Base-by-base conservation (phyloP, 2,797 vertebrate species). In the Micropoecilia bifurca region DNA sequence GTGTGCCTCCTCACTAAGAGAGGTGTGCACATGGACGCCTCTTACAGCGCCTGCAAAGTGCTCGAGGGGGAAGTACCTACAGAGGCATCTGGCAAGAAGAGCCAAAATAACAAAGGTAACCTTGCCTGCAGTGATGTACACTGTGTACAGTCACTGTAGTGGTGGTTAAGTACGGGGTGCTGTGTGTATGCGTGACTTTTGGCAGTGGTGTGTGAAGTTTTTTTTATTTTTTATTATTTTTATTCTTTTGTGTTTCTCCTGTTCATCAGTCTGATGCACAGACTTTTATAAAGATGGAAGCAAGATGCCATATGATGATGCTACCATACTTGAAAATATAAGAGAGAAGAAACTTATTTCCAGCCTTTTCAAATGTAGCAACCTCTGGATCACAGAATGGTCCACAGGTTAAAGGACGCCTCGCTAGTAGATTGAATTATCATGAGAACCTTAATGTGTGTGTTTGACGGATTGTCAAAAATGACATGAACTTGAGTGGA, bases 31-130 rank as follows among this genome's bases (percentile, higher is more conserved):
- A 66, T 16, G 45, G 25, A 73, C 83, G 85, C 81, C 80, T 88
- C 66, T 87, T 82, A 68, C 81, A 63, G 75, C 72, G 87, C 81
- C 73, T 47, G 18, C 82, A 92, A 89, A 89, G 86, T 85, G 93
- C 89, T 91, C 79, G 83, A 88, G 87, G 91, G 89, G 91, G 87
- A 85, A 87, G 90, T 85, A 89, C 90, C 90, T 90, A 94, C 93
- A 93, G 95, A 94, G 89, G 91, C 92, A 93, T 90, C 91, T 91
- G 89, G 88, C 88, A 93, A 93, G 87, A 90, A 94, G 91, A 95
- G 91, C 92, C 94, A 94, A 93, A 94, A 92, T 92, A 95, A 94
- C 92, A 94, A 93, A 94, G 93, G 93, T 95, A 95, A 96, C 95
- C 95, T 95, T 95, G 96, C 92, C 95, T 92, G 83, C 80, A 92